Base-by-base conservation (phyloP, 1,140 invertebrate genomes). In the Bombus superbus region DNA sequence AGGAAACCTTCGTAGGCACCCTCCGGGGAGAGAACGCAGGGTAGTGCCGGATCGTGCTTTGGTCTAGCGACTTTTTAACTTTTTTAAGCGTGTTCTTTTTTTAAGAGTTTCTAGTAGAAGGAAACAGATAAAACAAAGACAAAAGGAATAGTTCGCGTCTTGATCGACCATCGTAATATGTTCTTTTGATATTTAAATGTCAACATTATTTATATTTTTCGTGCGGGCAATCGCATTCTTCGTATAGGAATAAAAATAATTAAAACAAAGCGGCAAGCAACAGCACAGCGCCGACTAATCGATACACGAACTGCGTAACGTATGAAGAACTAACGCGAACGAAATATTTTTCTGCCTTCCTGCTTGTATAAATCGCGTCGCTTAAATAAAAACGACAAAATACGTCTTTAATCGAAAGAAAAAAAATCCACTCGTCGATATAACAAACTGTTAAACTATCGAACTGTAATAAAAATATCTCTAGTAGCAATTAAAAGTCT, bases 121-220 rank as follows among this genome's bases (percentile, higher is more conserved):
- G 28, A 35, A 64, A n/a, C 18, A 5, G 25, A 66, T 47, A 71
- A 8, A 53, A 22, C 47, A 22, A 53, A 53, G 47, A 22, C 47
- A 0, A 53, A 35, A 66, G 8, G 11, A 35, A 15, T 1, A 18
- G 32, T n/a, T 5, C 1, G 0, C 40, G 13, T 1, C 35, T 71
- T 0, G 38, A 40, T 28, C 15, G 4, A 62, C 28, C 22, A 13
- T 38, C 8, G 0, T 25, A 13, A 32, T 9, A 13, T 8, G 22
- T 13, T 71, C 68, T 71, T 28, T 28, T 71, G 68, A 71, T 40
- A 71, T 40, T 40, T 71, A 71, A 71, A 71, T 40, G 38, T 28
- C 68, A 40, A 40, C 25, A 28, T 40, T 40, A 71, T 71, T 71
- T 71, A 40, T 71, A 71, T 40, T 40, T 71, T 68, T 68, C 35